Evolutionary conservation across 2,113 vertebrate genomes (phyloP).

Genomic region (Perccottus glenii): DNA sequence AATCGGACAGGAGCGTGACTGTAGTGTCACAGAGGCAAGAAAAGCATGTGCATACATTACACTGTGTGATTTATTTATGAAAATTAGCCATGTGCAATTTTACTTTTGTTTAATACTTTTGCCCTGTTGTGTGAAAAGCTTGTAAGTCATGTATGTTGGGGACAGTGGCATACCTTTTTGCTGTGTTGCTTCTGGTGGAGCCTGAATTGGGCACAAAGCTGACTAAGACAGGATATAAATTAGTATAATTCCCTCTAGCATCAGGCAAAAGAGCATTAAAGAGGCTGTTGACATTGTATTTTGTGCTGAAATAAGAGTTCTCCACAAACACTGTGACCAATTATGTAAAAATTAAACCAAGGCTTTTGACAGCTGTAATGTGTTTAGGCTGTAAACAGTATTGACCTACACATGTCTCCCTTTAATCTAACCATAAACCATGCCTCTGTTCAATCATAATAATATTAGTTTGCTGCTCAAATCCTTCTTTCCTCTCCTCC

Average conservation of each 20-base stretch:
- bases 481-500: constrained; percentile 21
- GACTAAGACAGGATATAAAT: neutral
- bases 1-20: too few relatives aligned
- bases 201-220: too few relatives aligned
- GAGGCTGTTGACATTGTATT: neutral
- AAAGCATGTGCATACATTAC: too few relatives aligned
- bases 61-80: neutral
- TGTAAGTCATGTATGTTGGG: too few relatives aligned
- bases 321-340: neutral
- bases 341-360: neutral
- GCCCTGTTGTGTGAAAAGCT: neutral
- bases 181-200: too few relatives aligned
- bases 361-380: constrained; percentile 5
- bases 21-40: too few relatives aligned
- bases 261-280: neutral
- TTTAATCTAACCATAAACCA: constrained; percentile 1
- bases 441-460: constrained; percentile 1
- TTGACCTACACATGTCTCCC: constrained; percentile 6
- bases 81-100: neutral
- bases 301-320: neutral
- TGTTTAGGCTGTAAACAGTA: constrained; percentile 1
- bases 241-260: neutral
- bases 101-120: neutral
- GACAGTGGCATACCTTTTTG: too few relatives aligned
- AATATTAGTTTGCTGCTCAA: neutral